Conservation (phyloP, 2,888 invertebrate genomes). For the Fragum fragum region DNA sequence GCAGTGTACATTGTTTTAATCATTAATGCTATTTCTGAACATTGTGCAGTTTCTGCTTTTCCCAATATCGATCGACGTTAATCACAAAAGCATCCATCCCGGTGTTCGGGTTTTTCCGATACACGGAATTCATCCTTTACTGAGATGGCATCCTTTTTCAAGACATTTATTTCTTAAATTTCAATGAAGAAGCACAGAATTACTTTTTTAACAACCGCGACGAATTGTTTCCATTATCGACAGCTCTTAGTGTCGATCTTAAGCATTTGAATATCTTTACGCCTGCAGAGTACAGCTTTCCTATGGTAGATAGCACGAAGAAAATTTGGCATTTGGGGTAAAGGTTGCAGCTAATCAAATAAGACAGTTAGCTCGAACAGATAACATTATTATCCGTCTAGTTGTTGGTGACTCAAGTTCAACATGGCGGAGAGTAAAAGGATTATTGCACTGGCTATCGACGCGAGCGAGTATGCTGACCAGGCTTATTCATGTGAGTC, state of each 20-base stretch:
- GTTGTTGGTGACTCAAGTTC: background rate
- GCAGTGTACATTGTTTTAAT: no score
- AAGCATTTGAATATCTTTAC: no score
- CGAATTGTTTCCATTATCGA: no score
- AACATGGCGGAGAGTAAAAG: constrained; percentile 20
- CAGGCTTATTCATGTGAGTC: constrained; percentile 21
- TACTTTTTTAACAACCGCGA: no score
- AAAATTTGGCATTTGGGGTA: background rate
- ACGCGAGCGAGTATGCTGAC: constrained; percentile 14
- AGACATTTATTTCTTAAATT: no score
- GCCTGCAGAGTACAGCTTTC: no score
- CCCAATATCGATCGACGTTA: background rate
- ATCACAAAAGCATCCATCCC: background rate
- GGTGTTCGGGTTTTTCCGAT: background rate
- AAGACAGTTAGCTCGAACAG: background rate
- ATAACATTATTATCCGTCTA: background rate
- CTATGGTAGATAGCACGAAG: no score
- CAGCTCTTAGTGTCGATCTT: no score
- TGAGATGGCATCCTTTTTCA: background rate
- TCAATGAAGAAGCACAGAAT: no score
- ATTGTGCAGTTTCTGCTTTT: no score
- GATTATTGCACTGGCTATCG: constrained; percentile 5
- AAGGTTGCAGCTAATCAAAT: background rate
- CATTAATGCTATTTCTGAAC: no score
- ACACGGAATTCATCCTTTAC: background rate